Conservation (phyloP, 2,888 invertebrate species). For the Polyommatus icarus region DNA sequence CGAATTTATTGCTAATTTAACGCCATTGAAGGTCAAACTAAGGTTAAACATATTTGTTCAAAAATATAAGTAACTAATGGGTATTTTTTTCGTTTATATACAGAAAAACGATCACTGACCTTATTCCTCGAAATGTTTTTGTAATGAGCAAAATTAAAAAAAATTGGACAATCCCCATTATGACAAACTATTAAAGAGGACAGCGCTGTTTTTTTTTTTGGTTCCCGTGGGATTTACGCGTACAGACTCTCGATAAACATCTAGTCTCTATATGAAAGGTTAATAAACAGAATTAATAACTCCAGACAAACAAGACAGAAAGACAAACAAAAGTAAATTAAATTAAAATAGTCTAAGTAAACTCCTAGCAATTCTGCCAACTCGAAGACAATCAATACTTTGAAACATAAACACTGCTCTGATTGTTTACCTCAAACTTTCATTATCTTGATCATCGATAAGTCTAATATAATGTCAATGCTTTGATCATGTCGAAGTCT, state of each 20-base stretch:
- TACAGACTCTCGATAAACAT: not conserved
- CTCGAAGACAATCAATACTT: slow-evolving; percentile 21
- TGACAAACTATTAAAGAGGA: too few relatives aligned
- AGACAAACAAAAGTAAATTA: slow-evolving; percentile 19
- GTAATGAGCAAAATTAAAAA: too few relatives aligned
- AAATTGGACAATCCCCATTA: too few relatives aligned
- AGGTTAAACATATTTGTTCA: too few relatives aligned
- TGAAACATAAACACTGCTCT: slow-evolving; percentile 20
- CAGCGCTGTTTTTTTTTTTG: not conserved
- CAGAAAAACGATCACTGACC: too few relatives aligned
- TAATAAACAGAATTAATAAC: slow-evolving; percentile 11
- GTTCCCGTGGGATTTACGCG: not conserved
- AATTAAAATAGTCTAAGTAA: slow-evolving; percentile 20
- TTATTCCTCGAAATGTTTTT: too few relatives aligned
- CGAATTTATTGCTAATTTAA: too few relatives aligned
- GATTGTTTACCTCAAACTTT: slow-evolving; percentile 22
- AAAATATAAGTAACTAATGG: too few relatives aligned
- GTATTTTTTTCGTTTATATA: too few relatives aligned
- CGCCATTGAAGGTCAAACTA: too few relatives aligned
- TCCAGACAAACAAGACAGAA: not conserved
- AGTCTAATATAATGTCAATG: slow-evolving; percentile 3
- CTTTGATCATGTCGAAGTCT: not conserved
- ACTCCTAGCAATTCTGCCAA: slow-evolving; percentile 2
- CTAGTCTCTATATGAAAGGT: not conserved
- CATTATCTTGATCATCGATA: slow-evolving; percentile 13